Conservation (phyloP, 2,888 invertebrate genomes). For the Drosophila kokeensis region DNA sequence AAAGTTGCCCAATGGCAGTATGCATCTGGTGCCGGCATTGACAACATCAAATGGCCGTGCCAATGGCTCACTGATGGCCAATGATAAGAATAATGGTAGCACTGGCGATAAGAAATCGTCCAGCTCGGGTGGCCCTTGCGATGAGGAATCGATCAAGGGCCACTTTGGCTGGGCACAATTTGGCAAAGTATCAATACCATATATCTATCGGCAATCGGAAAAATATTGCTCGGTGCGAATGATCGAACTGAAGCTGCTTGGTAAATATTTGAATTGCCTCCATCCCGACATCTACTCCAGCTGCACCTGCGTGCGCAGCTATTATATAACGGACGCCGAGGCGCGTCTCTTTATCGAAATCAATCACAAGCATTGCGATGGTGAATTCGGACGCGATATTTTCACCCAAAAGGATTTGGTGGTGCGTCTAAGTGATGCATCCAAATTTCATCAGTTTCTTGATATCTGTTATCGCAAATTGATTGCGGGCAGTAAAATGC, state of each 20-base stretch:
- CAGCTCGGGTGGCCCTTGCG: constrained; percentile 83
- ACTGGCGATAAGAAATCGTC: constrained; percentile 40
- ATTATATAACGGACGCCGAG: constrained; percentile 96
- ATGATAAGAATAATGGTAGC: constrained; percentile 66
- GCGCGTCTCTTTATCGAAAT: constrained; percentile 96
- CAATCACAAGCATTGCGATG: constrained; percentile 96
- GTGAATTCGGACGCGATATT: constrained; percentile 93
- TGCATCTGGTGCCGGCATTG: constrained; percentile 66
- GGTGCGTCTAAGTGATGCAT: constrained; percentile 94
- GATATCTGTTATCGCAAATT: constrained; percentile 95
- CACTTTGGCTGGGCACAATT: constrained; percentile 96
- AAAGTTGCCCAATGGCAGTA: constrained; percentile 78
- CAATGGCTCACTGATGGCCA: constrained; percentile 66
- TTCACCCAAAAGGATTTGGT: constrained; percentile 96
- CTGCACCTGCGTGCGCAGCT: constrained; percentile 96
- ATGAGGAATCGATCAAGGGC: constrained; percentile 92
- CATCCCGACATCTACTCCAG: constrained; percentile 96
- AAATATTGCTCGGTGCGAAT: constrained; percentile 97
- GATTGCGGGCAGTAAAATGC: constrained; percentile 88
- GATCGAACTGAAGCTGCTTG: constrained; percentile 95
- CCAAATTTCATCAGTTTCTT: constrained; percentile 95
- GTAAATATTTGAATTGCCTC: constrained; percentile 94
- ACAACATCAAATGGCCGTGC: constrained; percentile 58
- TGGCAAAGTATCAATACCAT: constrained; percentile 94
- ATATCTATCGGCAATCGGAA: constrained; percentile 92